Base-by-base conservation (phyloP, 2,888 invertebrate genomes). In the Sesia apiformis region DNA sequence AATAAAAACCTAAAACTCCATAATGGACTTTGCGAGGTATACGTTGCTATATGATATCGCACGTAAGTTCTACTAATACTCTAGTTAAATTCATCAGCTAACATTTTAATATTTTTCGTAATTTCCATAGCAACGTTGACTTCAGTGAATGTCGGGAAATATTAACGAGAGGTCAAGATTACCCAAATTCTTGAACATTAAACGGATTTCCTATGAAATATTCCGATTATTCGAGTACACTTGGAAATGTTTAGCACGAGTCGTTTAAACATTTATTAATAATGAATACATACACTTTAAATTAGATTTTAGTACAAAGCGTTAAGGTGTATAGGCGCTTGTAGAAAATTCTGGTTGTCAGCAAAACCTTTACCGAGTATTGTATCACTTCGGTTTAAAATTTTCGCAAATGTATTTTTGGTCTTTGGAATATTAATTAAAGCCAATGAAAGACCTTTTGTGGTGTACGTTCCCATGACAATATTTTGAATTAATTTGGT, bases 371-470 rank as follows among this genome's bases (percentile, higher is more conserved):
- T 46, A 4, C 46, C 4, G 62, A 52, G 53, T 56, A 59, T 51
- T 63, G 64, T 59, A 60, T 57, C 39, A 52, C 55, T 39, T 66
- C 60, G 66, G 64, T 65, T 66, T 65, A 58, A 66, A 65, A 63
- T 65, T 56, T 66, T 66, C 59, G 60, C 58, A 66, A 64, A 65
- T 57, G 60, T 58, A 66, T 65, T 64, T 61, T 61, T 63, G 64
- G 57, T 66, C 46, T 46, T 46, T 23, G 46, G 4, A 46, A 46
- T 46, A 46, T 46, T 46, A 46, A 46, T 46, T 46, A 46, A 46
- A 46, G 46, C 46, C 7, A 46, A 46, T n/a, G 46, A 46, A 46
- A 46, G n/a, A 46, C 23, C 46, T 46, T 46, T 23, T 6, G 46
- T 8, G 8, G 46, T 23, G 23, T 8, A 46, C n/a, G 23, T 46